These are phyloP conservation scores for Brachypteracias leptosomus DNA, from an alignment of 2,113 vertebrate species.

Conservation along the genomic window DNA sequence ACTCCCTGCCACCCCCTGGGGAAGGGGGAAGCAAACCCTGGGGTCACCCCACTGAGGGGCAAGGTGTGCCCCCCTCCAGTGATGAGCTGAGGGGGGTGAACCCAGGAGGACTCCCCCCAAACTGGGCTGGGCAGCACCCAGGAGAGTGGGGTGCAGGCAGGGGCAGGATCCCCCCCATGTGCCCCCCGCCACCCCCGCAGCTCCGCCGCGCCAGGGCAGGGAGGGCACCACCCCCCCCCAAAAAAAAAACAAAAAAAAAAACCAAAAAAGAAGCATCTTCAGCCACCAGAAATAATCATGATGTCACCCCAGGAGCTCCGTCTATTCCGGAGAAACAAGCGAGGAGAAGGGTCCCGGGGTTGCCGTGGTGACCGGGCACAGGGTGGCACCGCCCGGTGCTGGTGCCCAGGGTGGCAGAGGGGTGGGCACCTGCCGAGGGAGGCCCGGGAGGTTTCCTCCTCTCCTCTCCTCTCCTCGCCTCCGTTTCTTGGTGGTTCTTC, in stretches of 20 bases:
- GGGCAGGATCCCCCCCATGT: not conserved
- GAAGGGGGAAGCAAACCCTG: not conserved
- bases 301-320: not conserved
- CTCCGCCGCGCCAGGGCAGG: accelerated
- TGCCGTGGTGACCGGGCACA: not conserved
- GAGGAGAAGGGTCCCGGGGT: not conserved
- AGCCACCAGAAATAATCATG: not conserved
- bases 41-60: too few species aligned
- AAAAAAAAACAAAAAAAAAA: too few species aligned
- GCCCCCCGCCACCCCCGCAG: not conserved
- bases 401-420: not conserved
- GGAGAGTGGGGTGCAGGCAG: not conserved
- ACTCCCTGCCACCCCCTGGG: not conserved
- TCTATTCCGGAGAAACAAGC: not conserved
- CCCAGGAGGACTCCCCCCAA: not conserved
- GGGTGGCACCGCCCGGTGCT: not conserved
- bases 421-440: not conserved
- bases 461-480: not conserved
- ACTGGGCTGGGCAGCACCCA: not conserved
- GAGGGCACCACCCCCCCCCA: not conserved
- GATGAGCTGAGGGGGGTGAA: not conserved
- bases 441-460: not conserved
- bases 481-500: not conserved
- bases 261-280: not conserved
- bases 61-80: not conserved